Evolutionary conservation across 2,113 vertebrate species (phyloP).

Genomic region (Pterocles burchelli): DNA sequence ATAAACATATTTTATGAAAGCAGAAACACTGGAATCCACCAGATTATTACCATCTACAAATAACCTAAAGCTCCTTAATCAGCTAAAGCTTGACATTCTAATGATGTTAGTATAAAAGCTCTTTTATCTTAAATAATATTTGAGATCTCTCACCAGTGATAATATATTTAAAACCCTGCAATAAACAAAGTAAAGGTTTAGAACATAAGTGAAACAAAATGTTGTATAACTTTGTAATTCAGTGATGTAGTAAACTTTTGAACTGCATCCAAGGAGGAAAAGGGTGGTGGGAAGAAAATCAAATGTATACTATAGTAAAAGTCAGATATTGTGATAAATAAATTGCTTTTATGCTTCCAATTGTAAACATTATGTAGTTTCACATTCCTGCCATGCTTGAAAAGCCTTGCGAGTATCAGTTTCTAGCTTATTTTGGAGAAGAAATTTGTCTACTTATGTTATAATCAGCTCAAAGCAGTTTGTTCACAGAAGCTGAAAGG

Average conservation of each 20-base stretch:
- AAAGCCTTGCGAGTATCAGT: not conserved
- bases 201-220: not conserved
- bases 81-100: not conserved
- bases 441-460: not conserved
- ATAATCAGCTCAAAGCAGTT: constrained; percentile 1
- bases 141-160: not conserved
- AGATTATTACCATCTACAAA: not conserved
- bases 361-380: constrained; percentile 12
- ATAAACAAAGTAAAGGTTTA: not conserved
- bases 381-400: not conserved
- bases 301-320: not conserved
- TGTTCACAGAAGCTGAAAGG: not conserved
- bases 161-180: not conserved
- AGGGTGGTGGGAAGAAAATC: not conserved
- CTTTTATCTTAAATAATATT: not conserved
- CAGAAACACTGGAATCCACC: not conserved
- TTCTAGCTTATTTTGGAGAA: constrained; percentile 3
- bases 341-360: constrained; percentile 12
- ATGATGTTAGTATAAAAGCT: not conserved
- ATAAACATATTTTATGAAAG: not conserved
- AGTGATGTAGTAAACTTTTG: not conserved
- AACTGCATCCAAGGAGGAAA: not conserved
- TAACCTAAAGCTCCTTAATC: not conserved
- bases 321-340: not conserved
- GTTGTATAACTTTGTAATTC: not conserved